A percentile compares a stretch with the other conserved stretches of the same genome.
These are phyloP conservation scores for Hirtodrosophila trivittata DNA, from an alignment of 2,888 invertebrate species.

Conservation along the genomic window DNA sequence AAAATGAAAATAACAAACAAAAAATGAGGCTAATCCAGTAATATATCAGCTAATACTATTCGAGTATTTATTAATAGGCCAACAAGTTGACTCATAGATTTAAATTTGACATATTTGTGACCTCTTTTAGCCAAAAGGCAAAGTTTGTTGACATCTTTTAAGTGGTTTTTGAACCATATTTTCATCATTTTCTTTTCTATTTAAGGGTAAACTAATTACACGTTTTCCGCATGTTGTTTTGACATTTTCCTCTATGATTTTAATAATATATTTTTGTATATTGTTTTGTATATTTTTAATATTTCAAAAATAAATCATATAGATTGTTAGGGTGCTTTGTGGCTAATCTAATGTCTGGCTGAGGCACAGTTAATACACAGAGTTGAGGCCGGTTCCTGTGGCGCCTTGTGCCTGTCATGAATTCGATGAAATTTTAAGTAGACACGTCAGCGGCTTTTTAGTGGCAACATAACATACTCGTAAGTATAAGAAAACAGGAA, in stretches of 20 bases:
- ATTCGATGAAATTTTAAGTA: constrained; percentile 66
- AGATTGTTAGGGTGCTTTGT: constrained; percentile 13
- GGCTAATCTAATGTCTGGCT: constrained; percentile 63
- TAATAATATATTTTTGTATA: neutral
- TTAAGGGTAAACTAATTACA: constrained; percentile 22
- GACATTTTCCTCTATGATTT: constrained; percentile 35
- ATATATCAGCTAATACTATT: neutral
- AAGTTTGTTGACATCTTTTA: constrained; percentile 3
- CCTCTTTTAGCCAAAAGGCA: constrained; percentile 1
- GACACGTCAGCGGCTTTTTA: constrained; percentile 73
- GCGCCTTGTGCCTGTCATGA: constrained; percentile 59
- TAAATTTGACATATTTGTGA: neutral
- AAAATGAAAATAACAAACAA: too few species aligned
- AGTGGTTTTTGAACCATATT: too few species aligned
- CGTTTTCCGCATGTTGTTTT: constrained; percentile 37
- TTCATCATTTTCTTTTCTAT: too few species aligned
- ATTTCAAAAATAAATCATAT: constrained; percentile 5
- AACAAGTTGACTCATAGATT: neutral
- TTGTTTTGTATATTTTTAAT: too few species aligned
- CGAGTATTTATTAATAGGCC: neutral
- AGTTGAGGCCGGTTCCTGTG: constrained; percentile 36
- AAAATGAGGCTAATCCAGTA: constrained; percentile 12
- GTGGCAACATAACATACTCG: constrained; percentile 32
- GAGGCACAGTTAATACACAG: too few species aligned
- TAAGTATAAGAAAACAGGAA: constrained; percentile 39